Base-by-base conservation (phyloP, 2,888 invertebrate species). In the Drosophila borealis region DNA sequence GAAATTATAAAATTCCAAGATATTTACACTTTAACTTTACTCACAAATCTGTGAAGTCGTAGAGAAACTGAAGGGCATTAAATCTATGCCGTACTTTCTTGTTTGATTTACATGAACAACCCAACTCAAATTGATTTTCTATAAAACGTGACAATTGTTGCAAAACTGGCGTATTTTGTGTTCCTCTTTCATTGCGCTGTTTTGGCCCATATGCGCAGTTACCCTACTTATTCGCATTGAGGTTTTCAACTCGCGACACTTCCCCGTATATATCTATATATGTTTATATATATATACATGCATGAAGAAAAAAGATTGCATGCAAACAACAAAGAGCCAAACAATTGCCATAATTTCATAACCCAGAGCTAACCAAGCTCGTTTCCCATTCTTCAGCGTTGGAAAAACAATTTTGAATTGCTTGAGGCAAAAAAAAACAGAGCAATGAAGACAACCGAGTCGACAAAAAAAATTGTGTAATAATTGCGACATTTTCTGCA, bases 341-440 rank as follows among this genome's bases (percentile, higher is more conserved):
- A 80, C 83, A 86, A 83, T 86, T 76, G 83, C 81, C 70, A 78
- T 68, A 55, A 83, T 83, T 83, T 83, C 86, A 83, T 83, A 83
- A 86, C 81, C 76, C 66, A 67, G 50, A 73, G 72, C 72, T 37
- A 68, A 46, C 33, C 57, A 41, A 83, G 81, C 82, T 81, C 44
- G 70, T 63, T 70, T 70, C 66, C 72, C 72, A 82, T 85, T 81
- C 85, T 81, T 62, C 60, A 56, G 49, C 60, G 57, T 41, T 69
- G 74, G 62, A 77, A 80, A 76, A 74, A 68, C 73, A 78, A 84
- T 78, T 80, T 29, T 71, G 62, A 70, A 73, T 78, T 77, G 79
- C 81, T 70, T 37, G 66, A 53, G 79, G 72, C 78, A 64, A 37
- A 71, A 37, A 71, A 68, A 60, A 64, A 57, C 53, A 34, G 19